Evolutionary conservation across 1,140 invertebrate species (phyloP).

Genomic region (Charaxes varanes): DNA sequence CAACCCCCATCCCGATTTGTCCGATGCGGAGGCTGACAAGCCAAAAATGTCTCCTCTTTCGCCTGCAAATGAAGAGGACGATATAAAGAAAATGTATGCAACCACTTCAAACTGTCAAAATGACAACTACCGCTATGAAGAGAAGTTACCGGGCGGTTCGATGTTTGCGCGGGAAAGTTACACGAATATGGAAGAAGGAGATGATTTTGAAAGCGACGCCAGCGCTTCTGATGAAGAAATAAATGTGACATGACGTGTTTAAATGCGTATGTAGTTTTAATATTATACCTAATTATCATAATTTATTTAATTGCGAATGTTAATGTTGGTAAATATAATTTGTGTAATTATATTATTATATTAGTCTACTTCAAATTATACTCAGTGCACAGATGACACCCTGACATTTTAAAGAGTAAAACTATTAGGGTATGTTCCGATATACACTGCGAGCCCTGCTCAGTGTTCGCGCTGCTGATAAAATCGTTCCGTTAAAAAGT

Average conservation of each 20-base stretch:
- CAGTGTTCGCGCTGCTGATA: too few relatives aligned
- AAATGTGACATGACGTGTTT: slow-evolving; percentile 84
- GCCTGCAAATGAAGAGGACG: slow-evolving; percentile 47
- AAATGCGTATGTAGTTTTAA: slow-evolving; percentile 2
- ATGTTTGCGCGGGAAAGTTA: slow-evolving; percentile 61
- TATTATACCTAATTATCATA: too few relatives aligned
- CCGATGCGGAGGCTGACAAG: slow-evolving; percentile 89
- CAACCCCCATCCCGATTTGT: slow-evolving; percentile 96
- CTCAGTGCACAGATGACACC: too few relatives aligned
- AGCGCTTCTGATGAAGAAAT: slow-evolving; percentile 88
- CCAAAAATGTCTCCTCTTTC: slow-evolving; percentile 78
- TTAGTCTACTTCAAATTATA: too few relatives aligned
- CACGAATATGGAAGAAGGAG: slow-evolving; percentile 72
- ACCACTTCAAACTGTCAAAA: slow-evolving; percentile 44
- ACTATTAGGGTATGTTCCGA: too few relatives aligned
- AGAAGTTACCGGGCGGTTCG: slow-evolving; percentile 41
- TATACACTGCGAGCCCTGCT: too few relatives aligned
- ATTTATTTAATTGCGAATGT: too few relatives aligned
- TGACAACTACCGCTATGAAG: slow-evolving; percentile 55
- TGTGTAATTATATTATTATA: too few relatives aligned
- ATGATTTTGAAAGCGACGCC: slow-evolving; percentile 79
- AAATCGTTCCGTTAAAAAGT: too few relatives aligned
- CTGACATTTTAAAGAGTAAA: too few relatives aligned
- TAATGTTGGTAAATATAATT: too few relatives aligned
- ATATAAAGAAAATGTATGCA: slow-evolving; percentile 54